These are phyloP conservation scores for Micromesistius poutassou DNA, from an alignment of 2,797 vertebrate species.

Conservation along the genomic window DNA sequence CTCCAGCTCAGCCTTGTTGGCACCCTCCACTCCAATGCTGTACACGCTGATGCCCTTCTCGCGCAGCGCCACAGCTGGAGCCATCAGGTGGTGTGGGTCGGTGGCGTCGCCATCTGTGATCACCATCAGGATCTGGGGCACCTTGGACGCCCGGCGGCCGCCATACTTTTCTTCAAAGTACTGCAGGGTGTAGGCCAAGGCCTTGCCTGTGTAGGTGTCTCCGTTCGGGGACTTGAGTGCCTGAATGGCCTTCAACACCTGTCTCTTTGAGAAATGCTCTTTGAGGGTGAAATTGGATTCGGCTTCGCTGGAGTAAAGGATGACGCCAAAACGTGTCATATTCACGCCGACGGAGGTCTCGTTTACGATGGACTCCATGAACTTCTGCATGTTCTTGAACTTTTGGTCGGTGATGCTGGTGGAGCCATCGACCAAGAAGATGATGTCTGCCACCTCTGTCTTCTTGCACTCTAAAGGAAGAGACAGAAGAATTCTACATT, in stretches of 20 bases:
- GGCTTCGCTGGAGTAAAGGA: slow-evolving; percentile 58
- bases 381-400: slow-evolving; percentile 71
- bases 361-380: slow-evolving; percentile 75
- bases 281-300: slow-evolving; percentile 62
- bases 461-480: slow-evolving; percentile 69
- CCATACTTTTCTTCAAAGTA: slow-evolving; percentile 63
- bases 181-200: slow-evolving; percentile 60
- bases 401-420: slow-evolving; percentile 46
- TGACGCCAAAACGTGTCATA: slow-evolving; percentile 71
- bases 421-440: slow-evolving; percentile 79
- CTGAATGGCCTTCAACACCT: slow-evolving; percentile 61
- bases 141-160: slow-evolving; percentile 46
- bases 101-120: slow-evolving; percentile 77
- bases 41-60: slow-evolving; percentile 58
- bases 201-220: slow-evolving; percentile 68
- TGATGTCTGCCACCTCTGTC: slow-evolving; percentile 75
- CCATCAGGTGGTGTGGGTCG: slow-evolving; percentile 40
- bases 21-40: slow-evolving; percentile 71
- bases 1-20: slow-evolving; percentile 61
- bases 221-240: slow-evolving; percentile 34
- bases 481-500: not conserved
- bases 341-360: slow-evolving; percentile 65
- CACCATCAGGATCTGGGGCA: slow-evolving; percentile 75
- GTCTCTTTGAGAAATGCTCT: slow-evolving; percentile 42
- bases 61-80: slow-evolving; percentile 44